Evolutionary conservation across 2,113 vertebrate species (phyloP).

Genomic region (Dinomys branickii): DNA sequence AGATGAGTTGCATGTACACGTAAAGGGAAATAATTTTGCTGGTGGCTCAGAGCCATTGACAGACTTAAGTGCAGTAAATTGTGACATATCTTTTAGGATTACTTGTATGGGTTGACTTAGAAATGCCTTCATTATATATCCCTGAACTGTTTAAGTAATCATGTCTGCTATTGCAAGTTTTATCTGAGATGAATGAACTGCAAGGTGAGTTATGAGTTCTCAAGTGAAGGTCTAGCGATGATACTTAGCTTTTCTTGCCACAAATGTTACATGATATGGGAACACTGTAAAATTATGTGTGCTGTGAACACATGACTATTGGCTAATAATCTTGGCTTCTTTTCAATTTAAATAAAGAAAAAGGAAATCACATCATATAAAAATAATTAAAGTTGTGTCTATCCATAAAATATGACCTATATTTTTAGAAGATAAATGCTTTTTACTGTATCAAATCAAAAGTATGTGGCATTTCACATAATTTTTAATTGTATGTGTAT

Average conservation of each 20-base stretch:
- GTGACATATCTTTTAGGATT: constrained; percentile 53
- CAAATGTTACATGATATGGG: constrained; percentile 42
- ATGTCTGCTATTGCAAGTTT: constrained; percentile 57
- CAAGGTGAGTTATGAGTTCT: constrained; percentile 52
- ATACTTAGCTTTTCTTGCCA: constrained; percentile 62
- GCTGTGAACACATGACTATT: not conserved
- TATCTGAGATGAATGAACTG: constrained; percentile 67
- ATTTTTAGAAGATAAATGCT: not conserved
- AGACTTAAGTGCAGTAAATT: constrained; percentile 34
- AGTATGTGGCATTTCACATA: not conserved
- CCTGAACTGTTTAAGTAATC: constrained; percentile 62
- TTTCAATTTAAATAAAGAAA: constrained; percentile 42
- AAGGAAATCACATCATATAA: not conserved
- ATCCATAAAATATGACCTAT: not conserved
- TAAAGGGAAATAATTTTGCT: not conserved
- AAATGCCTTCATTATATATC: constrained; percentile 56
- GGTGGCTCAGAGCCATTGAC: not conserved
- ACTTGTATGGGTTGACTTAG: constrained; percentile 28
- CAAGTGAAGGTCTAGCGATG: not conserved
- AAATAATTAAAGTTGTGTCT: not conserved
- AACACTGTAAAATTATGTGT: constrained; percentile 44
- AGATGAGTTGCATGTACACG: not conserved
- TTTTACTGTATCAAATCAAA: not conserved
- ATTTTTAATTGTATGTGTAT: not conserved
- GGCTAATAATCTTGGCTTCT: constrained; percentile 11